Base-by-base conservation (phyloP, 2,113 vertebrate genomes). In the Dascyllus trimaculatus region DNA sequence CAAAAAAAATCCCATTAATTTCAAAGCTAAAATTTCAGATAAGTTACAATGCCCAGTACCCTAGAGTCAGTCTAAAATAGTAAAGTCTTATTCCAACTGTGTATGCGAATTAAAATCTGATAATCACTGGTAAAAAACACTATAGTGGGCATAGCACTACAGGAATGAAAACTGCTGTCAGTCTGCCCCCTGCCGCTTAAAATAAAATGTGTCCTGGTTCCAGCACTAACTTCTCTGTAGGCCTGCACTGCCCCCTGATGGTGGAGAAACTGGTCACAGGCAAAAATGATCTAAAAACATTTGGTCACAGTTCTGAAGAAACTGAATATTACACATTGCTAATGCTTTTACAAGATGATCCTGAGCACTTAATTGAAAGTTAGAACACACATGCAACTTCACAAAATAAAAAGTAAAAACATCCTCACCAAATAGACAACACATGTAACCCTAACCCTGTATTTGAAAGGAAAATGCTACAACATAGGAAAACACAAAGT, bases 101-200 rank as follows among this genome's bases (percentile, higher is more conserved):
- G 59, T 7, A 54, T n/a, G 7, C 43, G 54, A 35, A 77, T 56
- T 15, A 18, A 57, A 63, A 18, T 13, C n/a, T 35, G 19, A 54
- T 62, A 2, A 67, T 24, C 19, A 51, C 14, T 15, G 14, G 14
- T 6, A 18, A 17, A 48, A 17, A 19, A 18, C 18, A 21, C 11
- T 4, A 38, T 48, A 57, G 19, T 1, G 0, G 13, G n/a, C 13
- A 29, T 11, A 18, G 26, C 26, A 25, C 38, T 13, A 32, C 40
- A 43, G 57, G 62, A 68, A 13, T 0, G 0, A 17, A 2, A 22
- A 6, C 45, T 75, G 24, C 49, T 46, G 19, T 58, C 3, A 56
- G 59, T n/a, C 79, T 75, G 81, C 67, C 81, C 75, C 58, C 78
- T 80, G 72, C 81, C 71, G 75, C 21, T 71, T 26, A 22, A 57